Evolutionary conservation across 1,140 invertebrate genomes (phyloP), one percentile per base, ranked within the genome.

Genomic region (Dreissena rostriformis): DNA sequence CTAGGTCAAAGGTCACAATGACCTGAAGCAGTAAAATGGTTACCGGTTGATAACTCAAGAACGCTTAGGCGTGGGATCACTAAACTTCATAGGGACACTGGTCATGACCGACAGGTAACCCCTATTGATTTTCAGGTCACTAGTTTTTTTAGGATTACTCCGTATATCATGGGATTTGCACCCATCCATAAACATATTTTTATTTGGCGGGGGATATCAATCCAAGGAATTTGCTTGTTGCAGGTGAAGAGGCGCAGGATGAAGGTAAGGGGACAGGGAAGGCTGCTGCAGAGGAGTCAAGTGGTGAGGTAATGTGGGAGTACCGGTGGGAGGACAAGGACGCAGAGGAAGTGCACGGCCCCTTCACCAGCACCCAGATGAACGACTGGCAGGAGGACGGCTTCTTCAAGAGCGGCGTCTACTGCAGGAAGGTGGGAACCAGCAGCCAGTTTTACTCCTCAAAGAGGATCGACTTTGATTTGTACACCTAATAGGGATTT

Each of bases 391-490:
- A 96, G 0, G 95, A 96, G 74, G 96, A 97, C 83, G 97, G 97
- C 1, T 96, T 97, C 88, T 99, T 99, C 91, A 96, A 97, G 92
- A 95, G 95, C 83, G 97, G 97, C 10, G 92, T 92, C 0, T 90
- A 87, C 66, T 90, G 91, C 0, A 94, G 97, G 75, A 97, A 97
- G 94, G 95, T 95, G 90, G 96, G 96, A 0, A 95, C 96, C 86
- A 95, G 95, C 86, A 90, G 92, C 49, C 95, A 96, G 84, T 99
- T 98, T 94, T 98, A 98, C 92, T 96, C 95, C 78, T 98, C 97
- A 1, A 96, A 96, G 90, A 95, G 98, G 91, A 97, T 99, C 87
- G 98, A 99, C 94, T 99, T 99, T 95, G 97, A 98, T 91, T 94
- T 98, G 61, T 98, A 98, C 80, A 92, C 90, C 29, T 93, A 79